Evolutionary conservation across 1,140 invertebrate species (phyloP), one percentile per base, ranked within the genome.

Genomic region (Ectropis grisescens): DNA sequence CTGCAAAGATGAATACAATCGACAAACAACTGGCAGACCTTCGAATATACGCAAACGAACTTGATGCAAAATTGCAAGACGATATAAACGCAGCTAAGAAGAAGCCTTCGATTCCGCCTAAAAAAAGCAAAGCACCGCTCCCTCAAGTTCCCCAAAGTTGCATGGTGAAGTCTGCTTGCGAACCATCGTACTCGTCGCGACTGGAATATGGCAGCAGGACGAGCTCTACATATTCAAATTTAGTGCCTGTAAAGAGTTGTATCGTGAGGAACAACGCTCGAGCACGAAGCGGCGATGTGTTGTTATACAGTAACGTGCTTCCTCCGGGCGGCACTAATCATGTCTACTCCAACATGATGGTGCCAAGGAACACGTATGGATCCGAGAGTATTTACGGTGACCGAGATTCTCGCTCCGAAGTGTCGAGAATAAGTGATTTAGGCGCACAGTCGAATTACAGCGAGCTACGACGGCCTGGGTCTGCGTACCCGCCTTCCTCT

Each of bases 381-480:
- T 25, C 34, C 8, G 71, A 80, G 19, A 72, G 62, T 16, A 75
- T 83, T 33, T 85, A 85, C 38, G 67, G 62, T 1, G 79, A 83
- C 33, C 70, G 83, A 37, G 83, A 84, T 62, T 38, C 72, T 12
- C 56, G 61, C 13, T 76, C 66, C 2, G 64, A 74, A 41, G 39
- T 76, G 8, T 75, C 72, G 1, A 60, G 69, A 37, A 64, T 70
- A n/a, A 75, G 68, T 41, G 74, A 79, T 58, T 41, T 76, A 29
- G 69, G 64, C 7, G 71, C 56, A 2, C 71, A 78, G 19, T 95
- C 93, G 0, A 94, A 92, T 54, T 96, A 95, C 58, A 94, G 92
- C 45, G 93, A 94, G 74, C 74, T 95, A 38, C 76, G 92, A 40
- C 85, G 91, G 27, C 85, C 82, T 8, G 65, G 67, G 0, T 74